Evolutionary conservation across 2,888 invertebrate genomes (phyloP).

Genomic region (Napeogenes sylphis): DNA sequence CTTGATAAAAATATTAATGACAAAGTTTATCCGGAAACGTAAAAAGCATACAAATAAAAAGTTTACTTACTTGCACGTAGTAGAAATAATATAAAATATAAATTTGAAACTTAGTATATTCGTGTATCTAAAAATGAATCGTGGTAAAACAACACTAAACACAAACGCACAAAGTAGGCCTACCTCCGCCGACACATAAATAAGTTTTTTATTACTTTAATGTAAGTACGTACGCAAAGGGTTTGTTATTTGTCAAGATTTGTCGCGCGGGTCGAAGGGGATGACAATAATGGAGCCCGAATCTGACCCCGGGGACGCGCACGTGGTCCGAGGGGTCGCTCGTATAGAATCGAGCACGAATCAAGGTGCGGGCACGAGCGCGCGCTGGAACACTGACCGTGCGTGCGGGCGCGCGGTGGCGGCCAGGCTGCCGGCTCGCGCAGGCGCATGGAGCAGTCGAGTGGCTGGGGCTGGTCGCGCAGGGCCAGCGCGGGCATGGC

Average conservation of each 20-base stretch:
- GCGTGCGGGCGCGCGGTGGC: conserved; percentile 51
- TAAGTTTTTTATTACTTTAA: conserved; percentile 18
- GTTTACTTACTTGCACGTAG: conserved; percentile 28
- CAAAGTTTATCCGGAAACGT: not conserved
- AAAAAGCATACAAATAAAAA: conserved; percentile 9
- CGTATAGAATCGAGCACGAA: conserved; percentile 33
- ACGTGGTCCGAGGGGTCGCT: conserved; percentile 33
- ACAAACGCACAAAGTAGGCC: conserved; percentile 28
- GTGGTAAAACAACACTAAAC: conserved; percentile 28
- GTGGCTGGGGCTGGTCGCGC: conserved; percentile 83
- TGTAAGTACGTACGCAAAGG: conserved; percentile 23
- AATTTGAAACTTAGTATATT: conserved; percentile 16
- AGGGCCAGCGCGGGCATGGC: conserved; percentile 82
- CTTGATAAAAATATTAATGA: not conserved
- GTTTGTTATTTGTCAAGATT: conserved; percentile 34
- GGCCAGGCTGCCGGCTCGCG: conserved; percentile 68
- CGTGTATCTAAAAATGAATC: conserved; percentile 12
- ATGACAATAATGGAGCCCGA: conserved; percentile 39
- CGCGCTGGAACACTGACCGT: conserved; percentile 55
- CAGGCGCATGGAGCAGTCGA: conserved; percentile 84
- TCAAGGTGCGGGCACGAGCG: conserved; percentile 24
- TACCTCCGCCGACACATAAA: conserved; percentile 15
- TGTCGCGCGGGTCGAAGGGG: conserved; percentile 36
- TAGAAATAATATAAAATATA: conserved; percentile 15
- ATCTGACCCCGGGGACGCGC: conserved; percentile 38